Base-by-base conservation (phyloP, 1,140 invertebrate species). In the Nephila pilipes region DNA sequence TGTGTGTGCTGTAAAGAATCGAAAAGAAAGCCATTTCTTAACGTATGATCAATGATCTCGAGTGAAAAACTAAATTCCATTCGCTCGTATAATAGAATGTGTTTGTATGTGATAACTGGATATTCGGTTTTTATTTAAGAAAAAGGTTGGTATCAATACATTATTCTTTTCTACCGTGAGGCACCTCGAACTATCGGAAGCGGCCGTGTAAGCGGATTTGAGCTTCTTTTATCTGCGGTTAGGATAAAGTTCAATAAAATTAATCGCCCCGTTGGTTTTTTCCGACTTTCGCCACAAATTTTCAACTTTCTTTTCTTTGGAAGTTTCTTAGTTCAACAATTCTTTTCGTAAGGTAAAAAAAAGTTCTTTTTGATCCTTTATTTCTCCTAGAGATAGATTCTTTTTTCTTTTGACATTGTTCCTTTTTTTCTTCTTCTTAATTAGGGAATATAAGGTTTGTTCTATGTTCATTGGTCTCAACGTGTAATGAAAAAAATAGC, bases 201-300 rank as follows among this genome's bases (percentile, higher is more conserved):
- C n/a, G 14, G 63, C 1, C 25, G 14, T 75, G 5, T 32, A 75
- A 75, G 25, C 14, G 65, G 25, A 32, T 36, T 75, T 75, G 16
- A 75, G 29, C 12, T 18, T 16, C 29, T 75, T 75, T 29, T 75
- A 18, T 75, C 65, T 75, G 65, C 29, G 65, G 65, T 75, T 75
- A 12, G 65, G 65, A 75, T 32, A 75, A 29, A 75, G 25, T 16
- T 75, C 65, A 75, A 32, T 75, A 32, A 75, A 75, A 75, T 75
- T 36, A 75, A 75, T 75, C 65, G 29, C 25, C 29, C 16, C 14
- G 65, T 6, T 75, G 65, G 65, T 16, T 75, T 20, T 46, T 32
- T 29, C 29, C 65, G 65, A 75, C 65, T 75, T 32, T 75, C 16
- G 12, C 65, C 29, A 75, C 65, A 36, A 32, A 75, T 29, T 75